Percentiles rank a stretch among this genome's conserved stretches.
Evolutionary conservation across 2,113 vertebrate species (phyloP).

Genomic region (Tragelaphus imberbis): DNA sequence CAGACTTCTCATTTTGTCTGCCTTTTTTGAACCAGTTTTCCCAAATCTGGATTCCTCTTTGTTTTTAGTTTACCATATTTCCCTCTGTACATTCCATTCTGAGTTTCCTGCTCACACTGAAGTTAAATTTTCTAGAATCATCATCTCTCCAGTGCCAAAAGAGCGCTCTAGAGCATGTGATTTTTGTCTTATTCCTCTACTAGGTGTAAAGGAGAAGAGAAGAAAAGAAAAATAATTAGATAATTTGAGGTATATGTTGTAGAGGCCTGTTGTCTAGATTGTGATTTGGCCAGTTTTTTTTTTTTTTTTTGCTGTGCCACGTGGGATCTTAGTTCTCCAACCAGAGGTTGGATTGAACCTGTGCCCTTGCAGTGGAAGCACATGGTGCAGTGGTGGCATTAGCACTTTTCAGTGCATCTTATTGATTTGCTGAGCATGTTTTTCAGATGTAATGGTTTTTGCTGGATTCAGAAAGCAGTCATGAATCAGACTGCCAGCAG

Average conservation of each 20-base stretch:
- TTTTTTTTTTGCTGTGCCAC: background rate
- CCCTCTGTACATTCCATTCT: background rate
- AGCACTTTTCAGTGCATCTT: background rate
- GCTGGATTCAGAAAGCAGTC: background rate
- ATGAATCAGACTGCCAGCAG: background rate
- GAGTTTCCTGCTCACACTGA: conserved; percentile 23
- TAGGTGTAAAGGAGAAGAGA: background rate
- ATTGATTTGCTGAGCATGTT: background rate
- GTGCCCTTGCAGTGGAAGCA: background rate
- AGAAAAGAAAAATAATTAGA: background rate
- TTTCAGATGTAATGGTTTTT: background rate
- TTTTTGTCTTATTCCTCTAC: background rate
- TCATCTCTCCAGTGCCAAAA: conserved; percentile 10
- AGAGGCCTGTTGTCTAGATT: background rate
- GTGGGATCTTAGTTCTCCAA: background rate
- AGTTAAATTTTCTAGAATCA: conserved; percentile 25
- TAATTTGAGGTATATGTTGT: background rate
- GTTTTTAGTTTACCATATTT: background rate
- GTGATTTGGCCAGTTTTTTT: background rate
- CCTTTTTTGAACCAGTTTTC: background rate
- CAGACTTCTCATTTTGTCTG: background rate
- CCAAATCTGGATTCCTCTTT: background rate
- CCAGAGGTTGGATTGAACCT: background rate
- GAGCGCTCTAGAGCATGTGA: background rate
- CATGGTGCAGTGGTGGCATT: background rate